These are phyloP conservation scores for Dasyurus viverrinus DNA, from an alignment of 2,113 vertebrate species.

Conservation along the genomic window DNA sequence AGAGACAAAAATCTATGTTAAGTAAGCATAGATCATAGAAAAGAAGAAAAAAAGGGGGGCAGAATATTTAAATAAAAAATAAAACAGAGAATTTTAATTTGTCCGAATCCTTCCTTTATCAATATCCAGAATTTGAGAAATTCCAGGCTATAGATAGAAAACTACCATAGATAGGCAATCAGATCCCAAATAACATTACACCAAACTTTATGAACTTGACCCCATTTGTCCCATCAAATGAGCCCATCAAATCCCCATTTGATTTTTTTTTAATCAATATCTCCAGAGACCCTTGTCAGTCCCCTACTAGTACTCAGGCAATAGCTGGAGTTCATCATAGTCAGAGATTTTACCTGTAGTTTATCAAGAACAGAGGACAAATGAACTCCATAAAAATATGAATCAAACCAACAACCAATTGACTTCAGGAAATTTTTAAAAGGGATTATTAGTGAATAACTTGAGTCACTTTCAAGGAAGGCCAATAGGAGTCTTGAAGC, in stretches of 20 bases:
- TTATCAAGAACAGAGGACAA: slow-evolving; percentile 4
- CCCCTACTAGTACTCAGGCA: background rate
- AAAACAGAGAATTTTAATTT: background rate
- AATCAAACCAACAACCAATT: background rate
- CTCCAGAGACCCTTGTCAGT: background rate
- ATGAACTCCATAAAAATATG: background rate
- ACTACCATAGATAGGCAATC: background rate
- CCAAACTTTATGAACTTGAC: background rate
- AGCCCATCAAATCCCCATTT: too few species aligned
- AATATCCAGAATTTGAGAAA: background rate
- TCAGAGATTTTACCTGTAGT: slow-evolving; percentile 10
- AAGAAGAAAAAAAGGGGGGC: background rate
- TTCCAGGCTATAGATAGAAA: background rate
- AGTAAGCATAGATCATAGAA: background rate
- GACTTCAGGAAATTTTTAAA: background rate
- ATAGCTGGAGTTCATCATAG: slow-evolving; percentile 24
- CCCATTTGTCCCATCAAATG: too few species aligned
- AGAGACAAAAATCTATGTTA: background rate
- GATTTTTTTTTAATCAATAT: background rate
- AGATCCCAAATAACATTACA: background rate
- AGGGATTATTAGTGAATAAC: background rate
- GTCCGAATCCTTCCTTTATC: background rate
- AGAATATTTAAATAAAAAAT: background rate
- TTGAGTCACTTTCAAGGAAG: background rate
- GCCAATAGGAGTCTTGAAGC: background rate